phyloP scores from a whole-genome alignment of 2,888 invertebrate genomes.

The Sipha maydis region DNA sequence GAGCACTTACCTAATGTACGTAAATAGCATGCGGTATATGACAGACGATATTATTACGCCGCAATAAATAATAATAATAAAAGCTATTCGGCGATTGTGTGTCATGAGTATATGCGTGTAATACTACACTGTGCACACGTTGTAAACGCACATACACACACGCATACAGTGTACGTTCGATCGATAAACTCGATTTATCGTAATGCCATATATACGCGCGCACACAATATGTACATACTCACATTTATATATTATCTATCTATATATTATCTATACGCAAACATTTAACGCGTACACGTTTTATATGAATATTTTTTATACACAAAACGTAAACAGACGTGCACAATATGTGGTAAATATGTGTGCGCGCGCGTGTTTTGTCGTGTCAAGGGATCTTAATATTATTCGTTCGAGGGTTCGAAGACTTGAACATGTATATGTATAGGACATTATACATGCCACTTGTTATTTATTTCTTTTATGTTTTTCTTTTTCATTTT shows the following conservation, averaged over 20 bases:
- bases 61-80: slow-evolving; percentile 3
- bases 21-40: background rate
- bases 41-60: background rate
- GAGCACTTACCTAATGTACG: background rate
- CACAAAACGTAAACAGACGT: background rate
- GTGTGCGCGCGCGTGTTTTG: background rate
- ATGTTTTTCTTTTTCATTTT: no score
- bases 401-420: background rate
- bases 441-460: background rate
- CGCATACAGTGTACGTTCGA: slow-evolving; percentile 6
- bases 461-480: no score
- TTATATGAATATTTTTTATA: background rate
- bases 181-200: slow-evolving; percentile 41
- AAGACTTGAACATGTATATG: background rate
- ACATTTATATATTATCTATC: background rate
- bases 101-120: background rate
- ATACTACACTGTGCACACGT: slow-evolving; percentile 6
- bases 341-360: background rate
- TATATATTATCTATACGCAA: background rate
- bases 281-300: background rate
- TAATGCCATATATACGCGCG: background rate
- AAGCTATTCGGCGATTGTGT: background rate
- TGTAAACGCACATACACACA: background rate
- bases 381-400: background rate
- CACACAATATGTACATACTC: background rate